Conservation (phyloP, 1,140 invertebrate genomes). For the Agrypnia vestita region DNA sequence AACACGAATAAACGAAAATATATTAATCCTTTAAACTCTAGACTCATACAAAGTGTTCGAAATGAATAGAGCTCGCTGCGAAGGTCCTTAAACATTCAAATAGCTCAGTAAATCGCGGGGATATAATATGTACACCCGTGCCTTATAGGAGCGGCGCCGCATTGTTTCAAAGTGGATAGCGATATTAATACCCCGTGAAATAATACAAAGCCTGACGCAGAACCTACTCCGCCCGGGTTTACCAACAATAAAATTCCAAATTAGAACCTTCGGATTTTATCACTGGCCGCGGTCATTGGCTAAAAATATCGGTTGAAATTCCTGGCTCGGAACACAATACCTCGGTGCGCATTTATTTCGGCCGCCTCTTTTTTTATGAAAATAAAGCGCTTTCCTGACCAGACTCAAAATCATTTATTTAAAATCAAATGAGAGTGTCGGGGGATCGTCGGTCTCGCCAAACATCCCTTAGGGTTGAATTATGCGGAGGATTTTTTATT, state of each 20-base stretch:
- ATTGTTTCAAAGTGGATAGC: constrained; percentile 3
- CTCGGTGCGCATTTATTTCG: no score
- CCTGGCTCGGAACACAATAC: not conserved
- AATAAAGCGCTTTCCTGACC: no score
- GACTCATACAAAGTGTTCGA: not conserved
- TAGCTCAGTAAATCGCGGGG: not conserved
- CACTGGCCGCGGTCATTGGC: not conserved
- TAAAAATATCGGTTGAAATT: constrained; percentile 23
- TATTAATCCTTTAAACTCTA: not conserved
- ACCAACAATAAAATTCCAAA: constrained; percentile 22
- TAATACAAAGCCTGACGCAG: constrained; percentile 9
- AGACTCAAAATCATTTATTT: no score
- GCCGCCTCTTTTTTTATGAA: no score
- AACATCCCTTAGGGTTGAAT: no score
- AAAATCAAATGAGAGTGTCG: no score
- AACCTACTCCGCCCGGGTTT: not conserved
- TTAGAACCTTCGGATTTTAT: constrained; percentile 23
- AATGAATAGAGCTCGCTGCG: not conserved
- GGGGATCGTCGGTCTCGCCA: no score
- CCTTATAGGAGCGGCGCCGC: not conserved
- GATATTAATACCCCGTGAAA: constrained; percentile 27
- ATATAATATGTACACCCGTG: not conserved
- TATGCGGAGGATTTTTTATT: no score
- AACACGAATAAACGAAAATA: not conserved
- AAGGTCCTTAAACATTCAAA: not conserved